Conservation (phyloP, 2,113 vertebrate genomes). For the Scortum barcoo region DNA sequence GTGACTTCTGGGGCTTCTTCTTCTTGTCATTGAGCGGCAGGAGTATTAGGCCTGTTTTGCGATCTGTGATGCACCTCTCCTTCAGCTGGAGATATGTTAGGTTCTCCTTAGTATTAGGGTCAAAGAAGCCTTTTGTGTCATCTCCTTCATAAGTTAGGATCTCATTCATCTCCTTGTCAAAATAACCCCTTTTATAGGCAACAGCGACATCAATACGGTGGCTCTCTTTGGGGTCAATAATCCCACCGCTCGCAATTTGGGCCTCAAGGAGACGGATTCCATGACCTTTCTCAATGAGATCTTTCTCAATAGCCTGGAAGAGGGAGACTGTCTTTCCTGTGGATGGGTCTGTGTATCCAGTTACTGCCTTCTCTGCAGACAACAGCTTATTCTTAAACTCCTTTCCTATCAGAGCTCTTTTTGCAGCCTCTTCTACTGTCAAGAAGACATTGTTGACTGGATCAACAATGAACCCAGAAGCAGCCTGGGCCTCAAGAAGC, state of each 20-base stretch:
- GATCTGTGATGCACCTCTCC: slow-evolving; percentile 92
- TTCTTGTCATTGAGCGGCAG: slow-evolving; percentile 93
- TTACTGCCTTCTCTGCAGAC: slow-evolving; percentile 96
- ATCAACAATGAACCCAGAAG: slow-evolving; percentile 97
- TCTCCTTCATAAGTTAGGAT: slow-evolving; percentile 94
- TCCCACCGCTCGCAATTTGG: slow-evolving; percentile 98
- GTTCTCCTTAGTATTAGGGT: slow-evolving; percentile 98
- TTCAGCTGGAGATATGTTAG: slow-evolving; percentile 96
- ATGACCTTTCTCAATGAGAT: slow-evolving; percentile 95
- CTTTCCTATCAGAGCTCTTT: slow-evolving; percentile 91
- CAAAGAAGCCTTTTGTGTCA: slow-evolving; percentile 98
- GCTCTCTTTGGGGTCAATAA: slow-evolving; percentile 95
- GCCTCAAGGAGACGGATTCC: slow-evolving; percentile 96
- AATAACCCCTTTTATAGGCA: slow-evolving; percentile 94
- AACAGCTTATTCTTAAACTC: slow-evolving; percentile 96
- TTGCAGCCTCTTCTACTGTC: slow-evolving; percentile 92
- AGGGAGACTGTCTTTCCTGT: slow-evolving; percentile 95
- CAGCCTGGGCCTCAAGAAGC: slow-evolving; percentile 96
- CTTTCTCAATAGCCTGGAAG: slow-evolving; percentile 98
- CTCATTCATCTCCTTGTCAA: slow-evolving; percentile 94
- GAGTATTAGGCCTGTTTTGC: slow-evolving; percentile 90
- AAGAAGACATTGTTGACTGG: slow-evolving; percentile 93
- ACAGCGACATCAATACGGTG: slow-evolving; percentile 93
- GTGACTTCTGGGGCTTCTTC: slow-evolving; percentile 81
- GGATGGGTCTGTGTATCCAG: slow-evolving; percentile 93